Conservation (phyloP, 37 sponge, comb jelly and placozoan genomes). For the Oopsacas minuta region DNA sequence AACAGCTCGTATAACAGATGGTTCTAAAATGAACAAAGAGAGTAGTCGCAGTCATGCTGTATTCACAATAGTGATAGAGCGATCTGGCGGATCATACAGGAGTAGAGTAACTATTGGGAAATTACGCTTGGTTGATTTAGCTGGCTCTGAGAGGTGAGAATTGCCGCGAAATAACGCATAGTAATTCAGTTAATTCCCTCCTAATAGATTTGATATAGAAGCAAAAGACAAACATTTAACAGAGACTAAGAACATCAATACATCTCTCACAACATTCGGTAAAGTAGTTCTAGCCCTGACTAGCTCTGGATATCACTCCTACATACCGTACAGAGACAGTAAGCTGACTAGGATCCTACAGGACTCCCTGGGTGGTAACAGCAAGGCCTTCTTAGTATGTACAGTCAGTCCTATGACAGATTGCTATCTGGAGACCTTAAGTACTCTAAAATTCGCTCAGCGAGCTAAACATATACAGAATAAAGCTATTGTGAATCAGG, state of each 20-base stretch:
- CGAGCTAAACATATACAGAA: constrained; percentile 77
- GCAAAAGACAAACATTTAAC: constrained; percentile 52
- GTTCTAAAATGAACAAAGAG: constrained; percentile 60
- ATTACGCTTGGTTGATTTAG: constrained; percentile 85
- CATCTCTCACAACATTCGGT: constrained; percentile 84
- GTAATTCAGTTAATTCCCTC: not conserved
- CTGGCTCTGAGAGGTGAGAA: constrained; percentile 82
- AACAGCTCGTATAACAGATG: constrained; percentile 43
- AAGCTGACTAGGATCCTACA: constrained; percentile 85
- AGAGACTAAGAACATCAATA: constrained; percentile 89
- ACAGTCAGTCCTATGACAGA: constrained; percentile 51
- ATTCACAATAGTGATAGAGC: constrained; percentile 82
- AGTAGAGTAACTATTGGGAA: constrained; percentile 72
- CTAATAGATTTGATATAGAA: constrained; percentile 31
- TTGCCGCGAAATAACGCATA: too few species aligned
- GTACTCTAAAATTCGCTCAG: constrained; percentile 76
- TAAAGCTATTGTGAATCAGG: constrained; percentile 63
- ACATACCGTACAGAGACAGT: constrained; percentile 88
- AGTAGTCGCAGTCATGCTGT: constrained; percentile 71
- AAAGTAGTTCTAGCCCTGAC: constrained; percentile 90
- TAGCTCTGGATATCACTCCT: constrained; percentile 34
- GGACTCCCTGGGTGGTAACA: constrained; percentile 79
- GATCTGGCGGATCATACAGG: constrained; percentile 20
- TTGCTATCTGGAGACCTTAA: constrained; percentile 55
- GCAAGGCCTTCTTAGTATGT: constrained; percentile 73